phyloP scores from a whole-genome alignment of 37 sponge, comb jelly and placozoan species.

The Hormiphora californensis region DNA sequence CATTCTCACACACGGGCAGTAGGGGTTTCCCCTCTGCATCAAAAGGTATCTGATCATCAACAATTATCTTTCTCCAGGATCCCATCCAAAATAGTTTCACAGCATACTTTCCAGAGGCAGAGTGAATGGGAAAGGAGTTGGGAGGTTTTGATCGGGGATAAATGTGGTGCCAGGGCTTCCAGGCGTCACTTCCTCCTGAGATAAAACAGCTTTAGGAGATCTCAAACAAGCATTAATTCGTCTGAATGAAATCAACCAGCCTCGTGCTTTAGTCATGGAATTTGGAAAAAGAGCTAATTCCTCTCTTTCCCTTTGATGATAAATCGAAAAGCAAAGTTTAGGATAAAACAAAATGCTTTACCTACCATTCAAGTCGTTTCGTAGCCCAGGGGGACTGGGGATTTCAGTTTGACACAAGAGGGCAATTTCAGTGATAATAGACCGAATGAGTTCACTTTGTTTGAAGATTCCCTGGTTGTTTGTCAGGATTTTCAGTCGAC shows the following conservation, averaged over 20 bases:
- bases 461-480: constrained; percentile 31
- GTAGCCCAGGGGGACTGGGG: constrained; percentile 22
- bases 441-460: constrained; percentile 32
- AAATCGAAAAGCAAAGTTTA: too few relatives aligned
- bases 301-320: too few relatives aligned
- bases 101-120: constrained; percentile 79
- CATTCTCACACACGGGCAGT: constrained; percentile 65
- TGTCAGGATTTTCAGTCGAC: constrained; percentile 11
- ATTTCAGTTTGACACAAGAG: constrained; percentile 4
- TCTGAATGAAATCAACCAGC: too few relatives aligned
- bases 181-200: constrained; percentile 53
- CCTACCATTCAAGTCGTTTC: constrained; percentile 7
- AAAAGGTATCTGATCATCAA: constrained; percentile 83
- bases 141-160: constrained; percentile 80
- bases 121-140: constrained; percentile 58
- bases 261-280: too few relatives aligned
- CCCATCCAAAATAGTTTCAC: constrained; percentile 93
- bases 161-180: constrained; percentile 96
- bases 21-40: constrained; percentile 58
- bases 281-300: too few relatives aligned
- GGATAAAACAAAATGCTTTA: not conserved
- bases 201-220: too few relatives aligned
- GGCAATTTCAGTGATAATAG: constrained; percentile 38
- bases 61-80: constrained; percentile 83
- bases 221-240: too few relatives aligned